Evolutionary conservation across 2,113 vertebrate species (phyloP), one percentile per base, ranked within the genome.

Genomic region (Todiramphus chloris): DNA sequence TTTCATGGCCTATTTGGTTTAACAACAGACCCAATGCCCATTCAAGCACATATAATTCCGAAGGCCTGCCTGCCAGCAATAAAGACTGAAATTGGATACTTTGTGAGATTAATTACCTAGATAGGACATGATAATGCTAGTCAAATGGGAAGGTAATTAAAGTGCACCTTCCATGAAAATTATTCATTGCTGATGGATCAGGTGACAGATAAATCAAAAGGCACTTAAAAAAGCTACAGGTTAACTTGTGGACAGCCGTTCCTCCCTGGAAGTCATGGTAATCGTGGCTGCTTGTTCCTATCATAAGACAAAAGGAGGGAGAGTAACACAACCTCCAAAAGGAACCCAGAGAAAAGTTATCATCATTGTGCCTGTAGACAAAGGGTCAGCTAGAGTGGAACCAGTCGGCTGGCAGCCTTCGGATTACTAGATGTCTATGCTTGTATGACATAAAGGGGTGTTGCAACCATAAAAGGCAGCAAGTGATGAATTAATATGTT

Each of bases 121-220:
- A 99, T 99, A 99, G 98, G 97, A 98, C 97, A 98, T 98, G 98
- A 99, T 99, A 99, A 99, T 99, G 98, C 99, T 99, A 99, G 99
- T 99, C 99, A 99, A 99, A 99, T 99, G 98, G 99, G 98, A 99
- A 99, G 99, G 99, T 99, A 99, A 99, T 99, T 99, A 99, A 99
- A 99, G 99, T 99, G 99, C 99, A 99, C 98, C 99, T 99, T 99
- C 99, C 99, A 99, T 99, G 99, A 99, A 99, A 99, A 99, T 99
- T 99, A 99, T 99, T 99, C 99, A 99, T 99, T 99, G 99, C 99
- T 98, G 98, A 99, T 98, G 98, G 98, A 99, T 99, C 99, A 98
- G 98, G 98, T 99, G 99, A 99, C 99, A 98, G 99, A 99, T 99
- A 98, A 99, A 99, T 99, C 98, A 98, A 98, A 98, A 99, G 98